A percentile compares a stretch with the other conserved stretches of the same genome.
Conservation (phyloP, 2,888 invertebrate genomes). For the Cecidostiba fungosa region DNA sequence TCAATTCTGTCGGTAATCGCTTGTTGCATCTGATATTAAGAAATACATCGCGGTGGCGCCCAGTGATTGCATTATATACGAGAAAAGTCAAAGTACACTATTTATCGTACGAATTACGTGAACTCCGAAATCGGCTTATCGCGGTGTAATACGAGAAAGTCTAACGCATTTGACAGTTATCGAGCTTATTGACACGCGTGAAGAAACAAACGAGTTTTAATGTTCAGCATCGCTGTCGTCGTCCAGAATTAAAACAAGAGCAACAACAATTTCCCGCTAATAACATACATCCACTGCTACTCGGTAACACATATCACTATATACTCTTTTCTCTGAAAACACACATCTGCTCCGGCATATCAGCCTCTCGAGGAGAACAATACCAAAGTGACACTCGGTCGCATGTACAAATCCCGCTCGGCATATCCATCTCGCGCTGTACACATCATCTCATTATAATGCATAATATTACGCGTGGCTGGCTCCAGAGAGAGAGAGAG, state of each 20-base stretch:
- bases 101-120: too few relatives aligned
- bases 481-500: background rate
- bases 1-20: background rate
- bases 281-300: too few relatives aligned
- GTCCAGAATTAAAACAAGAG: too few relatives aligned
- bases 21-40: background rate
- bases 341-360: background rate
- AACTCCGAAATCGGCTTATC: too few relatives aligned
- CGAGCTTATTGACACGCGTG: too few relatives aligned
- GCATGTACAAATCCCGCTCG: background rate
- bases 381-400: background rate
- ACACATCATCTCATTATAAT: slow-evolving; percentile 1
- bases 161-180: too few relatives aligned
- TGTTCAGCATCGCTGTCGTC: too few relatives aligned
- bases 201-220: too few relatives aligned
- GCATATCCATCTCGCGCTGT: background rate
- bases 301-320: too few relatives aligned
- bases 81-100: too few relatives aligned
- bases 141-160: too few relatives aligned
- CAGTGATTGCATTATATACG: background rate
- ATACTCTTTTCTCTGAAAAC: background rate
- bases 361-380: background rate
- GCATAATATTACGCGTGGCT: background rate
- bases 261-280: too few relatives aligned
- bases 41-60: background rate